Base-by-base conservation (phyloP, 2,888 invertebrate genomes). In the Choristoneura rosaceana region DNA sequence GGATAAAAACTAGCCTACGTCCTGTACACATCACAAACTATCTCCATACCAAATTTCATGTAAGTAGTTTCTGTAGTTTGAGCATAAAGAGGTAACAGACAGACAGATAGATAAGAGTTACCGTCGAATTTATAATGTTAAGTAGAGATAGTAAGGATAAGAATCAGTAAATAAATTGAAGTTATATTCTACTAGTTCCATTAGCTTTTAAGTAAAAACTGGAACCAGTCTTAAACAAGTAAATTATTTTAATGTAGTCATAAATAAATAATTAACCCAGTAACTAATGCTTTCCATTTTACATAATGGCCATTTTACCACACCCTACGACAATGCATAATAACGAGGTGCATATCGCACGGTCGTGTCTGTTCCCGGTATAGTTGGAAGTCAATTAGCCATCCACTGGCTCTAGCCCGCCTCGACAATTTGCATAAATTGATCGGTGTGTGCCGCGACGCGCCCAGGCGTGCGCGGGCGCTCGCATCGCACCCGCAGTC, bases 351-450 rank as follows among this genome's bases (percentile, higher is more conserved):
- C 64, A 63, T 73, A 73, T 69, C 34, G 59, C 68, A 71, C 67
- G 66, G 17, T 63, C n/a, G 77, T 69, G 63, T 75, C 69, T 60
- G 77, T 79, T 82, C 82, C 82, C 77, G 81, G 80, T 82, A 82
- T 79, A 78, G 81, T 80, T 81, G 80, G 82, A 84, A 84, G 82
- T 81, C 84, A 87, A 88, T 87, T 86, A 87, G 83, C 80, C 63
- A 85, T 85, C 69, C 73, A 73, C 63, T 64, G 69, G 52, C 14
- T 83, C 85, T 87, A 89, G 91, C 91, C 89, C 87, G 89, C 85
- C 55, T 66, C 82, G 81, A 81, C 87, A 90, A 93, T 94, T 93
- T 93, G 90, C 93, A 94, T 94, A 90, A 93, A 93, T 93, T 92
- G 92, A 92, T 93, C 82, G 84, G 82, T 80, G 82, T 84, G 84